Conservation (phyloP, 1,140 invertebrate species). For the Brachionus paranguensis region DNA sequence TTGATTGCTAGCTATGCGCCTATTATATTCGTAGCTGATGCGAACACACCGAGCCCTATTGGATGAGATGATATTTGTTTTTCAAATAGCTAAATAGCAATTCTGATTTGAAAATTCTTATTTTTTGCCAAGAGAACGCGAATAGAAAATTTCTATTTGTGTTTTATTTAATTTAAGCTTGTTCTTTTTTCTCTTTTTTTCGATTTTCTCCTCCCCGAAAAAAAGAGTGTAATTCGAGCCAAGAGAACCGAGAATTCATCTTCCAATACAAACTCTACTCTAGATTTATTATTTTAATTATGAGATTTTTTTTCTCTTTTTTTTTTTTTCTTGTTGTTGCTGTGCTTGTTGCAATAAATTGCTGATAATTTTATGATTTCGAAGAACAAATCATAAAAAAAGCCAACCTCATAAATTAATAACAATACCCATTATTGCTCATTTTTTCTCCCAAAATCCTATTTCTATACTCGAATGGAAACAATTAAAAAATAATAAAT, state of each 20-base stretch:
- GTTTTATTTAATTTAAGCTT: not conserved
- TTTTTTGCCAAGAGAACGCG: too few species aligned
- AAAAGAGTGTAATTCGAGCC: not conserved
- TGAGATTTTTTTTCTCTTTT: not conserved
- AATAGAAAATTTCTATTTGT: not conserved
- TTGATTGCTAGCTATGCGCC: not conserved
- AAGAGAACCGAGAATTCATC: not conserved
- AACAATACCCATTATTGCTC: not conserved
- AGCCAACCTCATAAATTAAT: conserved; percentile 1
- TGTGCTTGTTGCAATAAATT: not conserved
- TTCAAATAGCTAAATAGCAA: not conserved
- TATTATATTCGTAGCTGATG: not conserved
- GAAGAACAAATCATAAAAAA: conserved; percentile 13
- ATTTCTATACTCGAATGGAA: not conserved
- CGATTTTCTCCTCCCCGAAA: not conserved
- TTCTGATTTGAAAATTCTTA: not conserved
- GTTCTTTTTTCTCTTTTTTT: too few species aligned
- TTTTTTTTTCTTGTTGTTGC: not conserved
- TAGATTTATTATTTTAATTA: not conserved
- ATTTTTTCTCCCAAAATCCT: not conserved
- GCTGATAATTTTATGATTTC: conserved; percentile 24
- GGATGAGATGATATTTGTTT: not conserved
- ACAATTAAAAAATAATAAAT: conserved; percentile 32
- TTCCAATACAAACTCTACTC: not conserved
- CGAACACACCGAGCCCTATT: not conserved